These are phyloP conservation scores for Dynastes hyllus DNA, from an alignment of 2,888 invertebrate genomes.

Conservation along the genomic window DNA sequence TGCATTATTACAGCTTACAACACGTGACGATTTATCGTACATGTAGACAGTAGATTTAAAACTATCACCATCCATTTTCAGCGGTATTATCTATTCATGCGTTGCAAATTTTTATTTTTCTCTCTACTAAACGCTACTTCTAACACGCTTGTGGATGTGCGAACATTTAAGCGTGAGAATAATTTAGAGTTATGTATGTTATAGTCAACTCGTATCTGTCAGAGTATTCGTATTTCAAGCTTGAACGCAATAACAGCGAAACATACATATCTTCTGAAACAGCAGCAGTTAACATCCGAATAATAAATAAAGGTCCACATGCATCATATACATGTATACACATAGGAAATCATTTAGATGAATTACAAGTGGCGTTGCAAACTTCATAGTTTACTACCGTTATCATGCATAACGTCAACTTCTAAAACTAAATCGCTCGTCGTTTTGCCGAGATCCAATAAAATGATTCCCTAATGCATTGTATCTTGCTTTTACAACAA, in stretches of 20 bases:
- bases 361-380: neutral
- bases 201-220: neutral
- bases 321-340: neutral
- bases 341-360: neutral
- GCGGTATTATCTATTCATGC: too few species aligned
- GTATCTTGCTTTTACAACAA: neutral
- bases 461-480: neutral
- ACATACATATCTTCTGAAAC: neutral
- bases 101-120: neutral
- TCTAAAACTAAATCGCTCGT: neutral
- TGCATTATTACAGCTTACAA: too few species aligned
- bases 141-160: neutral
- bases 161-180: neutral
- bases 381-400: neutral
- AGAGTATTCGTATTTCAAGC: neutral
- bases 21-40: too few species aligned
- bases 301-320: neutral
- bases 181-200: neutral
- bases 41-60: too few species aligned
- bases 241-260: neutral
- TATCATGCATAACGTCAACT: neutral
- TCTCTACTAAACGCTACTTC: neutral
- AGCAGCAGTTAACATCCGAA: neutral
- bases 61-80: too few species aligned
- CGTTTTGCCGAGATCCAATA: neutral